Evolutionary conservation across 2,797 vertebrate genomes (phyloP), one percentile per base, ranked within the genome.

Genomic region (Cetoscarus ocellatus): DNA sequence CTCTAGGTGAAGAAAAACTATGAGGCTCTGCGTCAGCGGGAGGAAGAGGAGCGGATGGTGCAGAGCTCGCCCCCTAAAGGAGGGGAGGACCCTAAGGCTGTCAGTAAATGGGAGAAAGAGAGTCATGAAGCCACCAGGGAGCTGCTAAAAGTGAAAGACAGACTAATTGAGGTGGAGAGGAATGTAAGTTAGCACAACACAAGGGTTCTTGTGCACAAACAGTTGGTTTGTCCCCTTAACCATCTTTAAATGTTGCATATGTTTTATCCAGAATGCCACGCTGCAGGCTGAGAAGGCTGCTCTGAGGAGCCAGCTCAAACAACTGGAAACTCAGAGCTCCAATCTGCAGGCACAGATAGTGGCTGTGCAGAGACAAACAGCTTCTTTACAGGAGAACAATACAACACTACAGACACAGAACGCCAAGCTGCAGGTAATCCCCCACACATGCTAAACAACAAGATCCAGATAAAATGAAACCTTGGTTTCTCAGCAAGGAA

Each of bases 291-390:
- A 99, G 93, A 99, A 99, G 80, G 96, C 97, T 73, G 97, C 98
- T 0, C 85, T 99, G 82, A 96, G 95, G 91, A 97, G 96, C 1
- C 98, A 99, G 63, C 90, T 99, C 68, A 98, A 96, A 87, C 98
- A 99, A 65, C 94, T 99, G 72, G 98, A 99, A 86, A 96, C 95
- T 0, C 98, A 99, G 88, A 99, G 96, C 86, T 95, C 80, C 87
- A 98, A 99, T 90, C 94, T 99, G 66, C 98, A 99, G 94, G 96
- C 97, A 68, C 98, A 99, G 91, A 99, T 99, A 70, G 93, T 98
- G 62, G 95, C 97, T 0, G 94, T 99, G 79, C 98, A 99, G 92
- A 95, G 96, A 48, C 98, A 99, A 88, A 97, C 96, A 0, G 95
- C 96, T 17, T 96, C 97, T 13, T 85, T 99, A 44, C 98, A 99